Percentiles rank a stretch among this genome's conserved stretches.
These are phyloP conservation scores for Atherinosoma microstoma DNA, from an alignment of 2,797 vertebrate species.

Conservation along the genomic window DNA sequence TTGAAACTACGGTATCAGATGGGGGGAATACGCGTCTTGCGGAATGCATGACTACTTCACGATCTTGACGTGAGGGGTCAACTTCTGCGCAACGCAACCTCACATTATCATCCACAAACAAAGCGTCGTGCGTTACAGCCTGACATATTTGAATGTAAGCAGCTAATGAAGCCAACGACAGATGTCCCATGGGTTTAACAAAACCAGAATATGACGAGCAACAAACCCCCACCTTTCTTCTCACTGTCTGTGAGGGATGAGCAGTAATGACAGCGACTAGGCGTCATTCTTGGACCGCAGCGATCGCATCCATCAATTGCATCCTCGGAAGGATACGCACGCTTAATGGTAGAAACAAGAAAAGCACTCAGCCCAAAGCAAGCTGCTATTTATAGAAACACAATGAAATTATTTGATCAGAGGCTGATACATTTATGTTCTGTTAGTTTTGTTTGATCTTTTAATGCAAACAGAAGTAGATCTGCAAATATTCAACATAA, in stretches of 20 bases:
- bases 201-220: slow-evolving; percentile 38
- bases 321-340: slow-evolving; percentile 54
- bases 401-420: slow-evolving; percentile 52
- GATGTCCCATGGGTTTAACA: slow-evolving; percentile 16
- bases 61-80: slow-evolving; percentile 30
- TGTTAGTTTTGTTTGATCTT: background rate
- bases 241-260: slow-evolving; percentile 44
- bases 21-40: slow-evolving; percentile 1
- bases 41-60: slow-evolving; percentile 36
- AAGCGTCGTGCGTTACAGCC: background rate
- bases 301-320: slow-evolving; percentile 73
- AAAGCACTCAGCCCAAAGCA: slow-evolving; percentile 39
- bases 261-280: slow-evolving; percentile 66
- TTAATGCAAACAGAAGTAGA: background rate
- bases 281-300: slow-evolving; percentile 71
- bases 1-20: background rate
- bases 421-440: slow-evolving; percentile 29
- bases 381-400: slow-evolving; percentile 67
- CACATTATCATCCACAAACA: background rate
- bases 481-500: background rate
- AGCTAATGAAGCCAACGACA: background rate
- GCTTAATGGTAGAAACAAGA: slow-evolving; percentile 39
- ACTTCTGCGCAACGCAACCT: slow-evolving; percentile 32
- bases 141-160: slow-evolving; percentile 6
- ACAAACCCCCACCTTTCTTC: background rate